Evolutionary conservation across 2,113 vertebrate species (phyloP), one percentile per base, ranked within the genome.

Genomic region (Madoqua kirkii): DNA sequence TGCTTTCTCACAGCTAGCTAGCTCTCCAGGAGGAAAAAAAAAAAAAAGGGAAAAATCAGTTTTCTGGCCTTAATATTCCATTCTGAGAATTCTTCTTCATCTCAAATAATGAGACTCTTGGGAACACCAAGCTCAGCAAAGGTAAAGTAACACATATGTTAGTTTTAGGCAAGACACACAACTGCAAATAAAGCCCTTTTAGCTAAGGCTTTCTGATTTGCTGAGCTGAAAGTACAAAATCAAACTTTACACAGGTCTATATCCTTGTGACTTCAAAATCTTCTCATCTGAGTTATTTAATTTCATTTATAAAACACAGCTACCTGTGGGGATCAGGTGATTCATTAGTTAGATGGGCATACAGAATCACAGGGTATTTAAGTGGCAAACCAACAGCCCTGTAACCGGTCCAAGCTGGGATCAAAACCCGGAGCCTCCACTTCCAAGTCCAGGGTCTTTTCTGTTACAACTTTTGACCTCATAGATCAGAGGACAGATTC

Each of bases 91-190:
- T 90, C 89, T 60, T 55, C 64, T 85, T 95, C 54, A 85, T 96
- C 54, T 97, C 43, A 62, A 85, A 87, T 92, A 96, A 95, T 95
- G 54, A 97, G 89, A 71, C n/a, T 43, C 52, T 83, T 87, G 95
- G 87, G 78, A 83, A 89, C n/a, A 31, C 71, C 17, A 89, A 79
- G n/a, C 40, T 74, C 50, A 55, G 31, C 11, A 88, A 95, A 91
- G 82, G 62, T 95, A 95, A 93, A 95, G 89, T 81, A 96, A 97
- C 45, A 54, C 5, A 54, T 17, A 59, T 27, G 62, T 36, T 92
- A 55, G 40, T 55, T 96, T 89, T 91, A 93, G 52, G 87, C 19
- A 93, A 91, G 67, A 87, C 27, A 43, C 15, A 92, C 5, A 54
- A 16, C 43, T n/a, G 94, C 23, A 95, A 16, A 52, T 17, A 6